Conservation (phyloP, 2,888 invertebrate species). For the Hypercompe scribonia region DNA sequence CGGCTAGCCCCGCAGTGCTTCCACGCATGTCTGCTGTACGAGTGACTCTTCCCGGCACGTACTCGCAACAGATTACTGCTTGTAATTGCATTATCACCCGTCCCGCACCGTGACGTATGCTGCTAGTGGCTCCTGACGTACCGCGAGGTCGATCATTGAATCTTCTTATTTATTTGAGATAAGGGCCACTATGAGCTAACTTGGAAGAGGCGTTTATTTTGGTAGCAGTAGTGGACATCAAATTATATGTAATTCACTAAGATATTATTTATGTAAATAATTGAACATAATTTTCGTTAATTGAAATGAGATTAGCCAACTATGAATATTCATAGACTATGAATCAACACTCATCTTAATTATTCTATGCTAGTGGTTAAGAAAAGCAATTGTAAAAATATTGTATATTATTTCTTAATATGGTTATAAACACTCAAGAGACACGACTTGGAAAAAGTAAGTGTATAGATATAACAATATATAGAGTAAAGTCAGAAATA, state of each 20-base stretch:
- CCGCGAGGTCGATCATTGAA: constrained; percentile 3
- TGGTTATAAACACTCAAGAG: too few relatives aligned
- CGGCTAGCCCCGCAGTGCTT: constrained; percentile 89
- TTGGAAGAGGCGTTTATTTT: background rate
- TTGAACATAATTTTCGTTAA: too few relatives aligned
- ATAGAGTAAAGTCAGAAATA: background rate
- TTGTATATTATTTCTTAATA: background rate
- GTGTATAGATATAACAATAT: background rate
- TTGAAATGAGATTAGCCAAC: background rate
- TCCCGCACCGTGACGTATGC: constrained; percentile 68
- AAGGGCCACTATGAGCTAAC: background rate
- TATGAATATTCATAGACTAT: background rate
- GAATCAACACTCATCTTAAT: background rate
- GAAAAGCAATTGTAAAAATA: background rate
- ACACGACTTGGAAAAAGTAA: background rate
- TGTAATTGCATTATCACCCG: constrained; percentile 82
- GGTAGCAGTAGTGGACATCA: background rate
- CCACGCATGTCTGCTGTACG: constrained; percentile 87
- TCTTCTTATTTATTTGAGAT: constrained; percentile 17
- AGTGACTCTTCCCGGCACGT: constrained; percentile 64
- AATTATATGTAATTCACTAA: background rate
- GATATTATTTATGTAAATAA: background rate
- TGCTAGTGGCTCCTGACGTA: constrained; percentile 25
- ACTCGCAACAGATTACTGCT: constrained; percentile 68
- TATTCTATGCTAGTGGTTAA: background rate